phyloP scores from a whole-genome alignment of 2,888 invertebrate species.

The Coleophora deauratella region DNA sequence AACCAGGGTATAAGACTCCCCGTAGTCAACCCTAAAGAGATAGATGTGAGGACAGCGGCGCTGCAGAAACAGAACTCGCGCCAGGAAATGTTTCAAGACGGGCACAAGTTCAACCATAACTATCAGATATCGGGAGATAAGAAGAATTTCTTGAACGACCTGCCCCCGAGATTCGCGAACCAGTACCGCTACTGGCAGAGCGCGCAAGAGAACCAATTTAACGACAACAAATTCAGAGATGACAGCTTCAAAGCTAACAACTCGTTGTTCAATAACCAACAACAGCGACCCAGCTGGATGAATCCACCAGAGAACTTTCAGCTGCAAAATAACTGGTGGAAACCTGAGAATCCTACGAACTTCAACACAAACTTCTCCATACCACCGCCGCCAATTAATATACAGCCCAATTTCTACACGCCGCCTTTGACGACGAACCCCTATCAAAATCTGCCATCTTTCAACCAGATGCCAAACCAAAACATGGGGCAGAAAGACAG shows the following conservation, averaged over 20 bases:
- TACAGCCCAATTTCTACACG: slow-evolving; percentile 45
- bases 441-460: slow-evolving; percentile 34
- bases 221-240: slow-evolving; percentile 57
- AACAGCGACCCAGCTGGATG: slow-evolving; percentile 31
- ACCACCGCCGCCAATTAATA: slow-evolving; percentile 20
- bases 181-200: slow-evolving; percentile 62
- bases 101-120: slow-evolving; percentile 48
- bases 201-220: slow-evolving; percentile 47
- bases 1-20: slow-evolving; percentile 52
- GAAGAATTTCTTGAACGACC: slow-evolving; percentile 58
- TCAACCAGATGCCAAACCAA: slow-evolving; percentile 27
- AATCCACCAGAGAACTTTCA: slow-evolving; percentile 30
- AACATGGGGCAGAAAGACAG: slow-evolving; percentile 27
- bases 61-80: slow-evolving; percentile 62
- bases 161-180: slow-evolving; percentile 64
- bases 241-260: slow-evolving; percentile 35
- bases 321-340: slow-evolving; percentile 48
- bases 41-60: slow-evolving; percentile 64
- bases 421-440: slow-evolving; percentile 34
- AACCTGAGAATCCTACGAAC: slow-evolving; percentile 38
- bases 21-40: slow-evolving; percentile 68
- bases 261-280: slow-evolving; percentile 25
- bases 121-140: slow-evolving; percentile 60
- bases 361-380: slow-evolving; percentile 32
- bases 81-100: slow-evolving; percentile 52